Conservation (phyloP, 2,797 vertebrate species). For the Bradypus variegatus region DNA sequence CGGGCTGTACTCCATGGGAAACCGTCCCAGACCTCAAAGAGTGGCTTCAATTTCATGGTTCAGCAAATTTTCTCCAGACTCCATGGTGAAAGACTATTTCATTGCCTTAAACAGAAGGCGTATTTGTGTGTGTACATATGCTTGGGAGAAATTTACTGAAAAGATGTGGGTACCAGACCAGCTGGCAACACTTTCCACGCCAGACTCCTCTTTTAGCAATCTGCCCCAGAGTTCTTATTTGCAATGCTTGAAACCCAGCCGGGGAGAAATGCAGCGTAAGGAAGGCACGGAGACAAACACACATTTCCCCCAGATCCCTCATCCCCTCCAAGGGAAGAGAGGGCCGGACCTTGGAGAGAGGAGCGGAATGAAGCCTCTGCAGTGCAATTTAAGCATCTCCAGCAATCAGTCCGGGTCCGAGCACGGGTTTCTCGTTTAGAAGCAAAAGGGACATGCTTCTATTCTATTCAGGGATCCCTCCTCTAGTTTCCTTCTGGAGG, state of each 20-base stretch:
- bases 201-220: constrained; percentile 27
- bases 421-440: background rate
- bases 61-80: constrained; percentile 30
- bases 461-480: background rate
- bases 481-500: background rate
- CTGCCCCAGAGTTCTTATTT: constrained; percentile 23
- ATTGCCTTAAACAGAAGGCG: constrained; percentile 57
- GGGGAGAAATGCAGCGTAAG: background rate
- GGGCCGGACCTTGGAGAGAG: background rate
- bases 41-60: background rate
- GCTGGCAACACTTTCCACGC: constrained; percentile 49
- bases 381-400: background rate
- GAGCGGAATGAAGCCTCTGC: background rate
- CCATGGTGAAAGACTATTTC: constrained; percentile 38
- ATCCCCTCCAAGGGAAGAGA: background rate
- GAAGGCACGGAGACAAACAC: background rate
- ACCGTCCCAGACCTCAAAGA: background rate
- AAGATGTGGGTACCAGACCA: constrained; percentile 62
- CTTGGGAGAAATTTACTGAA: constrained; percentile 65
- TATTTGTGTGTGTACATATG: constrained; percentile 67
- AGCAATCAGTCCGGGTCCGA: background rate
- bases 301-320: background rate
- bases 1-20: background rate
- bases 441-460: background rate
- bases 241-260: background rate